Evolutionary conservation across 2,113 vertebrate species (phyloP).

Genomic region (Picathartes gymnocephalus): DNA sequence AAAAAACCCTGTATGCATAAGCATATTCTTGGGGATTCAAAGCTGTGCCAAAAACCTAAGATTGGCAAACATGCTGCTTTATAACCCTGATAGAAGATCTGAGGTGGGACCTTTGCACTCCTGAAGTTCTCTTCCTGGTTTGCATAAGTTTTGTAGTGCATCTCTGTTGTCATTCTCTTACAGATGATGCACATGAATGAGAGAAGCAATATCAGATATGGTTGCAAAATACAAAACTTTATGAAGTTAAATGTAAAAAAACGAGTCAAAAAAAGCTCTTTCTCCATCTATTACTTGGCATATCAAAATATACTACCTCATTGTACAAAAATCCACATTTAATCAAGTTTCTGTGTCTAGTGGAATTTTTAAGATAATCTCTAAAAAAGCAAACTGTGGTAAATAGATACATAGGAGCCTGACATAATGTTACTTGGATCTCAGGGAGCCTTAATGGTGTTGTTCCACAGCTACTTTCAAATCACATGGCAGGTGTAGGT

Average conservation of each 20-base stretch:
- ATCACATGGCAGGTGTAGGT: not conserved
- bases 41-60: not conserved
- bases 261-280: not conserved
- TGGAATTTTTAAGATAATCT: not conserved
- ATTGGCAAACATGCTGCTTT: not conserved
- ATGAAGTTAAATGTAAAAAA: not conserved
- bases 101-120: not conserved
- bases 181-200: not conserved
- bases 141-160: too few species aligned
- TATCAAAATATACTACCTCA: not conserved
- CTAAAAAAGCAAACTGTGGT: not conserved
- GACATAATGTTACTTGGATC: not conserved
- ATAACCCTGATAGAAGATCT: not conserved
- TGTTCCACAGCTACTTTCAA: not conserved
- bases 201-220: not conserved
- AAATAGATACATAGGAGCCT: not conserved
- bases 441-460: not conserved
- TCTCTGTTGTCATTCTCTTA: not conserved
- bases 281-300: not conserved
- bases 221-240: not conserved
- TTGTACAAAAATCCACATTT: not conserved
- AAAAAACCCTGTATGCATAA: not conserved
- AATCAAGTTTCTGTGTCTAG: not conserved
- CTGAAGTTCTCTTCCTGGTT: not conserved
- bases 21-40: not conserved